A percentile compares a stretch with the other conserved stretches of the same genome.
Evolutionary conservation across 2,888 invertebrate genomes (phyloP).

Genomic region (Drosophila phalerata): DNA sequence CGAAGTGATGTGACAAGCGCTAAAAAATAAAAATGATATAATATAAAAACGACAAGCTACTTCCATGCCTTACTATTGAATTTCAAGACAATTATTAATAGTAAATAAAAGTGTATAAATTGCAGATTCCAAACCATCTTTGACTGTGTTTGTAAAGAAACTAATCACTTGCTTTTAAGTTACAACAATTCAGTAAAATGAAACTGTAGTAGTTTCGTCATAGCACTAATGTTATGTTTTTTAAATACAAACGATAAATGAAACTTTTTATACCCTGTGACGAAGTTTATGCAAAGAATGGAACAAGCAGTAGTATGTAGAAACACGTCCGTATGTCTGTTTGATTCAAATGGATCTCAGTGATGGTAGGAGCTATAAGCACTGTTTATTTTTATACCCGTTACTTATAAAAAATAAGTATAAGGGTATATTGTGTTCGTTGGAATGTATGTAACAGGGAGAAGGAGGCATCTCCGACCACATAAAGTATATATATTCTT

Average conservation of each 20-base stretch:
- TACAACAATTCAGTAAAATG: neutral
- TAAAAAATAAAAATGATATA: neutral
- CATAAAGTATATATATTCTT: no score
- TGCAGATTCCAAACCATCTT: neutral
- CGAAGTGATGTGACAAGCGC: neutral
- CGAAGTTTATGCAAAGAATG: no score
- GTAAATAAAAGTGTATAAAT: neutral
- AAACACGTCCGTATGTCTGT: no score
- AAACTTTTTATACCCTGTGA: neutral
- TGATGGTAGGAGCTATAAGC: no score
- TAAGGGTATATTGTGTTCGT: no score
- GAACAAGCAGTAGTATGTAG: no score
- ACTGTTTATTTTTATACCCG: no score
- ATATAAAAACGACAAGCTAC: neutral
- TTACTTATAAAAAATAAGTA: no score
- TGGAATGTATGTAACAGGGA: no score
- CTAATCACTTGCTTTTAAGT: neutral
- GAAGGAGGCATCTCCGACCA: no score
- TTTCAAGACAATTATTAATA: neutral
- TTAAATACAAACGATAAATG: no score
- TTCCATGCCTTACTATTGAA: neutral
- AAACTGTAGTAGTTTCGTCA: neutral
- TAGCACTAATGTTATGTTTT: neutral
- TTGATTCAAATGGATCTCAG: no score
- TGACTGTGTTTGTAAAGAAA: neutral